phyloP scores from a whole-genome alignment of 2,113 vertebrate species.

The Corythaixoides concolor region DNA sequence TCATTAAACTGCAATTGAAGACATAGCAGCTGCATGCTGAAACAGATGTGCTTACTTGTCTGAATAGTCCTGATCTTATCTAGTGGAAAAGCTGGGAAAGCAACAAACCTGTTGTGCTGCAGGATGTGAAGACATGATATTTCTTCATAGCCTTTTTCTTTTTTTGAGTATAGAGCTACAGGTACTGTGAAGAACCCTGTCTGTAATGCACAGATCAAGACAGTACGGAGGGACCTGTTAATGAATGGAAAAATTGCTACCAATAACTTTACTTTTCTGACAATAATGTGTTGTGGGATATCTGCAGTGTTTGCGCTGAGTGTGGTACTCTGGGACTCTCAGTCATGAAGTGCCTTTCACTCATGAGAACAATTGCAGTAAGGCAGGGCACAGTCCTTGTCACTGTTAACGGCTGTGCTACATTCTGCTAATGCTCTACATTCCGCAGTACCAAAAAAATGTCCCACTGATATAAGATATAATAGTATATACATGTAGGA shows the following conservation, averaged over 20 bases:
- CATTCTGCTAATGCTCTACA: neutral
- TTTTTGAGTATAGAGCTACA: neutral
- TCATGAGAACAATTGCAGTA: neutral
- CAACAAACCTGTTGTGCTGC: neutral
- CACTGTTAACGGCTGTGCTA: neutral
- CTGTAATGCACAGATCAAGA: neutral
- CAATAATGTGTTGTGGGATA: neutral
- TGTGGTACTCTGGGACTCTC: neutral
- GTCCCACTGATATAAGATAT: neutral
- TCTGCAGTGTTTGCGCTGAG: neutral
- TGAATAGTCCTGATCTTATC: constrained; percentile 51
- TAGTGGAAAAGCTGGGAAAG: constrained; percentile 22
- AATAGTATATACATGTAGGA: neutral
- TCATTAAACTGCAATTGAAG: constrained; percentile 63
- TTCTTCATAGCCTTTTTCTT: neutral
- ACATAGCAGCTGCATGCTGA: constrained; percentile 62
- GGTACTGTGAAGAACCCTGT: neutral
- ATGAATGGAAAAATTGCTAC: neutral
- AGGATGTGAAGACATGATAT: neutral
- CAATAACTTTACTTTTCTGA: neutral
- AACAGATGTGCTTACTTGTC: constrained; percentile 67
- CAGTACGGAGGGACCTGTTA: neutral
- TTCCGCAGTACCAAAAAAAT: neutral
- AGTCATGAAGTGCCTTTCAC: neutral
- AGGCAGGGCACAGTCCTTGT: neutral